A percentile compares a stretch with the other conserved stretches of the same genome.
phyloP scores from a whole-genome alignment of 2,797 vertebrate genomes.

The Craterocephalus amniculus region DNA sequence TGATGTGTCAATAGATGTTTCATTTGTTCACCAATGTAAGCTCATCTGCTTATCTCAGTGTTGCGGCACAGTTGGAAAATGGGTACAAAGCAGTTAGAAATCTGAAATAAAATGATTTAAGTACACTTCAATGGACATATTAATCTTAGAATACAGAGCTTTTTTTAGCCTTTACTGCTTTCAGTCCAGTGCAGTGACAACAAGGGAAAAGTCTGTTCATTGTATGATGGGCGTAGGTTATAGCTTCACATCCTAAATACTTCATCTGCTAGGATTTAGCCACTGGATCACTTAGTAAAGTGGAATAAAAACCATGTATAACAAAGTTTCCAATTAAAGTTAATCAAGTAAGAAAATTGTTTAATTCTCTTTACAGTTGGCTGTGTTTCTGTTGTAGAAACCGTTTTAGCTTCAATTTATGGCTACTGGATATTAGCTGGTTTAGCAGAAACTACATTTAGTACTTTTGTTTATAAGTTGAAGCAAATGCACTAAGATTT shows the following conservation, averaged over 20 bases:
- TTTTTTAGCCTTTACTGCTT: conserved; percentile 4
- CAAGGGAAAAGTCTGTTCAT: neutral
- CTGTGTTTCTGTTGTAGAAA: neutral
- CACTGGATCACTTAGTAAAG: neutral
- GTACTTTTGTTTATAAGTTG: neutral
- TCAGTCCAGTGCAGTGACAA: conserved; percentile 18
- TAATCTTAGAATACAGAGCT: conserved; percentile 22
- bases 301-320: neutral
- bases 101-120: conserved; percentile 18
- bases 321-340: neutral
- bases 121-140: conserved; percentile 3
- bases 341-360: neutral
- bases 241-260: neutral
- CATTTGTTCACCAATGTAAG: conserved; percentile 26
- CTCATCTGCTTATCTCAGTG: conserved; percentile 25
- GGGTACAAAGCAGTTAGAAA: conserved; percentile 15
- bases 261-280: neutral
- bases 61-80: conserved; percentile 19
- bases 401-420: neutral
- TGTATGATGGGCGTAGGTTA: neutral
- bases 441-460: neutral
- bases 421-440: neutral
- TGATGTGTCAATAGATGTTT: conserved; percentile 19
- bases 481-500: conserved; percentile 2
- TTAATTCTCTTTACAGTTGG: no score